Percentiles rank a stretch among this genome's conserved stretches.
phyloP scores from a whole-genome alignment of 2,888 invertebrate species.

The Magallana nippona region DNA sequence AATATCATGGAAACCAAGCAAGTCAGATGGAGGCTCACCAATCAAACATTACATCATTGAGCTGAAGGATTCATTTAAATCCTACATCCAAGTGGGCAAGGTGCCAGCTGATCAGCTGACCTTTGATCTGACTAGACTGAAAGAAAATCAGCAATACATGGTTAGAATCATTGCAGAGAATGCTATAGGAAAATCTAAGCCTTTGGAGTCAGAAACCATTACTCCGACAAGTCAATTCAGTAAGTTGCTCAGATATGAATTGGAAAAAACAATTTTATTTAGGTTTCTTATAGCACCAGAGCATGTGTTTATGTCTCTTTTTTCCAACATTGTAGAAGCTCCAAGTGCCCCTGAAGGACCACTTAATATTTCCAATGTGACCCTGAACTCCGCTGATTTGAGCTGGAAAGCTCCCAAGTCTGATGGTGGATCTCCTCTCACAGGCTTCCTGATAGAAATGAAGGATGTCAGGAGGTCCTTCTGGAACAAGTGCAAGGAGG shows the following conservation, averaged over 20 bases:
- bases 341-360: conserved; percentile 67
- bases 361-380: conserved; percentile 67
- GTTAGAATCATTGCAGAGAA: conserved; percentile 93
- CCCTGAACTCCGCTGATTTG: conserved; percentile 67
- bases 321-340: conserved; percentile 37
- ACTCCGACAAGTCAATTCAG: conserved; percentile 74
- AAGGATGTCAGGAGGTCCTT: conserved; percentile 94
- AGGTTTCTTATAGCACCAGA: neutral
- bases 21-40: conserved; percentile 88
- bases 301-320: neutral
- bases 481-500: conserved; percentile 83
- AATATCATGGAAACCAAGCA: conserved; percentile 70
- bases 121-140: conserved; percentile 82
- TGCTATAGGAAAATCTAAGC: conserved; percentile 90
- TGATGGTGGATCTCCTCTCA: conserved; percentile 78
- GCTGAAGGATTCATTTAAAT: conserved; percentile 84
- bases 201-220: conserved; percentile 78
- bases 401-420: conserved; percentile 76
- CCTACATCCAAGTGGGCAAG: conserved; percentile 67
- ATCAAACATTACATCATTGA: conserved; percentile 90
- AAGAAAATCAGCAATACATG: conserved; percentile 90
- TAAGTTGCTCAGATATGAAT: conserved; percentile 61
- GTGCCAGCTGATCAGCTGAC: conserved; percentile 62
- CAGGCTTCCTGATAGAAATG: conserved; percentile 73
- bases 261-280: too few relatives aligned